phyloP scores from a whole-genome alignment of 2,888 invertebrate genomes.

The Drosophila robusta region DNA sequence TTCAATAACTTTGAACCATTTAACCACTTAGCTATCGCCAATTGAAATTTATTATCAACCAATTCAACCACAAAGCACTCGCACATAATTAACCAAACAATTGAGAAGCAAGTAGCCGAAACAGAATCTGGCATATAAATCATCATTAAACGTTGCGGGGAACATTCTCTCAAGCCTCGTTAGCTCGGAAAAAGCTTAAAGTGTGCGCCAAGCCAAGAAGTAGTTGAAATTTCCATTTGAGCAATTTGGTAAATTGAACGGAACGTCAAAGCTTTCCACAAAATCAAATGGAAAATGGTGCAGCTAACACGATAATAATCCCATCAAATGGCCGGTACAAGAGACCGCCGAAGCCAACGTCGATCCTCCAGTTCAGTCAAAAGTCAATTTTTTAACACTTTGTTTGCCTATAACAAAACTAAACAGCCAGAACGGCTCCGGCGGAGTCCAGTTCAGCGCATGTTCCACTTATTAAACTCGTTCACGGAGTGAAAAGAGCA shows the following conservation, averaged over 20 bases:
- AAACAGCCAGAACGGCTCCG: conserved; percentile 27
- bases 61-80: conserved; percentile 6
- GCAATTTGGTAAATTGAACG: conserved; percentile 73
- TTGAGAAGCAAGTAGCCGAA: conserved; percentile 23
- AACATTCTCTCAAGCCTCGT: conserved; percentile 22
- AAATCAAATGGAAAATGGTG: conserved; percentile 61
- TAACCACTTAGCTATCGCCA: conserved; percentile 32
- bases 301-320: conserved; percentile 76
- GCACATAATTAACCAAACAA: conserved; percentile 53
- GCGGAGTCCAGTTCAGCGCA: conserved; percentile 18
- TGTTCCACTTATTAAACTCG: conserved; percentile 1
- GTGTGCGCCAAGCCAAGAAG: conserved; percentile 29
- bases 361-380: conserved; percentile 25
- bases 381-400: conserved; percentile 75
- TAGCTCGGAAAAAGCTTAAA: conserved; percentile 22
- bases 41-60: conserved; percentile 53
- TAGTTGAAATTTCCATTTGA: conserved; percentile 68
- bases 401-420: conserved; percentile 60
- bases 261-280: conserved; percentile 60
- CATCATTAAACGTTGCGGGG: conserved; percentile 50
- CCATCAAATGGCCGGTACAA: conserved; percentile 68
- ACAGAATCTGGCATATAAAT: conserved; percentile 53
- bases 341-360: conserved; percentile 14
- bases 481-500: no score
- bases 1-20: conserved; percentile 9